Percentiles rank a stretch among this genome's conserved stretches.
Evolutionary conservation across 2,113 vertebrate species (phyloP).

Genomic region (Clupea harengus): DNA sequence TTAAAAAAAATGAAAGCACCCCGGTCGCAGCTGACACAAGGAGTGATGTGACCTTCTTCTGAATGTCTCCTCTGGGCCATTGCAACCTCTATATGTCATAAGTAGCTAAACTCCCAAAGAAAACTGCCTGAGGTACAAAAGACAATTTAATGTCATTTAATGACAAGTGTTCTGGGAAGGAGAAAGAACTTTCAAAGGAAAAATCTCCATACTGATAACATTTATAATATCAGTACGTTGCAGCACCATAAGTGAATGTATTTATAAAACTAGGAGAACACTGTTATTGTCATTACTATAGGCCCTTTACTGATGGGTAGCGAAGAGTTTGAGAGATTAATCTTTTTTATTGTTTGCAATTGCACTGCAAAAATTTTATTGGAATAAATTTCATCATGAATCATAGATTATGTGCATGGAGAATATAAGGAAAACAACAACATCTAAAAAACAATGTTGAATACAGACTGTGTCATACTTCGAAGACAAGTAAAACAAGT

Average conservation of each 20-base stretch:
- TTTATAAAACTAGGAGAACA: background rate
- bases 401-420: conserved; percentile 13
- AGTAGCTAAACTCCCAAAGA: too few species aligned
- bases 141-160: too few species aligned
- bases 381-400: conserved; percentile 12
- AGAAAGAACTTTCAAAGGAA: too few species aligned
- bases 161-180: too few species aligned
- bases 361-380: conserved; percentile 1
- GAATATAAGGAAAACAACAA: background rate
- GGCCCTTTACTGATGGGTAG: background rate
- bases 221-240: too few species aligned
- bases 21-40: background rate
- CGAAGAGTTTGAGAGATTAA: background rate
- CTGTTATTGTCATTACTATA: background rate
- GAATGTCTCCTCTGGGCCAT: background rate
- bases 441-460: background rate
- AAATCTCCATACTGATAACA: too few species aligned
- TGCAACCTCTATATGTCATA: too few species aligned
- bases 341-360: background rate
- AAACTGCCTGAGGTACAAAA: too few species aligned
- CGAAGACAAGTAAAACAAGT: background rate
- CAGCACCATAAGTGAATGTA: too few species aligned
- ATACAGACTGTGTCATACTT: background rate
- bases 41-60: background rate
- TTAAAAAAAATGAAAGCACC: too few species aligned